phyloP scores from a whole-genome alignment of 1,140 invertebrate genomes.

The Zaprionus ornatus region DNA sequence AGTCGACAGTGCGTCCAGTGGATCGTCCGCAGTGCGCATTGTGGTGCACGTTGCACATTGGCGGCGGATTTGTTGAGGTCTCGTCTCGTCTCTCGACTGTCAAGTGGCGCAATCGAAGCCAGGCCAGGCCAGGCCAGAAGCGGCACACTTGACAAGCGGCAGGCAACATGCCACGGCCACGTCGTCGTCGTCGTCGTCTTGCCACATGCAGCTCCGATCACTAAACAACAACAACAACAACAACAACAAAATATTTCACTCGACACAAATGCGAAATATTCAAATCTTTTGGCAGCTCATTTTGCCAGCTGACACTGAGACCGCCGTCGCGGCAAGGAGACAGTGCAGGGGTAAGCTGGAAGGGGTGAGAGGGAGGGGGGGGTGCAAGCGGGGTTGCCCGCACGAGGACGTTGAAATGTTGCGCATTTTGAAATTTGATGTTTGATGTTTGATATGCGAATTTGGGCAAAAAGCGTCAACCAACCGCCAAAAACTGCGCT shows the following conservation, averaged over 20 bases:
- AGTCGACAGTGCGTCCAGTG: background rate
- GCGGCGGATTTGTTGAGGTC: slow-evolving; percentile 21
- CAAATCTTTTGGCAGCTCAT: slow-evolving; percentile 70
- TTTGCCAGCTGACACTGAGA: slow-evolving; percentile 38
- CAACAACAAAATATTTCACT: slow-evolving; percentile 40
- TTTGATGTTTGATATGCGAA: slow-evolving; percentile 71
- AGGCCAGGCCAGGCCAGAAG: slow-evolving; percentile 20
- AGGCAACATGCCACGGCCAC: slow-evolving; percentile 47
- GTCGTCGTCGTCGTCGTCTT: slow-evolving; percentile 3
- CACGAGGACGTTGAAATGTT: slow-evolving; percentile 65
- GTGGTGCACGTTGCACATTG: background rate
- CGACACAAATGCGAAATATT: slow-evolving; percentile 65
- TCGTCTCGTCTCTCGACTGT: slow-evolving; percentile 56
- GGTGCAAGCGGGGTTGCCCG: background rate
- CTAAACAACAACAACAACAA: background rate
- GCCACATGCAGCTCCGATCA: slow-evolving; percentile 41
- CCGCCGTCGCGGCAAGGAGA: background rate
- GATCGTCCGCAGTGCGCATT: background rate
- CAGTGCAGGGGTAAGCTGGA: background rate
- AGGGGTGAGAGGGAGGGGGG: background rate
- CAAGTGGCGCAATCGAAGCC: slow-evolving; percentile 71
- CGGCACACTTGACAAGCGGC: slow-evolving; percentile 58
- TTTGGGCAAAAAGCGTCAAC: slow-evolving; percentile 73
- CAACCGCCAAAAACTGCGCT: slow-evolving; percentile 25
- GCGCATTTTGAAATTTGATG: slow-evolving; percentile 72